These are phyloP conservation scores for Nymphicus hollandicus DNA, from an alignment of 2,113 vertebrate genomes.

Conservation along the genomic window DNA sequence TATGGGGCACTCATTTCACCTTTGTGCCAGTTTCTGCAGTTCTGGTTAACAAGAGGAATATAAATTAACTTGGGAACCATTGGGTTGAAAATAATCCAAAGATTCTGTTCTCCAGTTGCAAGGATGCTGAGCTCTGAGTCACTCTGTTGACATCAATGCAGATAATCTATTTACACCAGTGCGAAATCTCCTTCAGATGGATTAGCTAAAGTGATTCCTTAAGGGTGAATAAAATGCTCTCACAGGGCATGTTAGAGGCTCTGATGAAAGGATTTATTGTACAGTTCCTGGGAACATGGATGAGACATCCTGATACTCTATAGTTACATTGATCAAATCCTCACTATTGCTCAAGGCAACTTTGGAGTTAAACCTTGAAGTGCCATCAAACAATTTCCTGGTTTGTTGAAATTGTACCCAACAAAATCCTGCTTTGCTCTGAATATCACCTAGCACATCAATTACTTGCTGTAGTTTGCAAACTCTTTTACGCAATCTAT, in stretches of 20 bases:
- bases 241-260: background rate
- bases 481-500: background rate
- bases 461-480: background rate
- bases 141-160: background rate
- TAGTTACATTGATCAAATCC: background rate
- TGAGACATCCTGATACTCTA: background rate
- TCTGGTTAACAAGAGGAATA: background rate
- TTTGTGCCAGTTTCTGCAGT: background rate
- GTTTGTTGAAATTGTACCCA: background rate
- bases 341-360: background rate
- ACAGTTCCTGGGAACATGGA: background rate
- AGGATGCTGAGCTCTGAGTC: background rate
- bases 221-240: background rate
- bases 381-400: background rate
- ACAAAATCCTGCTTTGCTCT: background rate
- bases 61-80: background rate
- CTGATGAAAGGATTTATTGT: background rate
- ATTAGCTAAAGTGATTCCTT: background rate
- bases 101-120: background rate
- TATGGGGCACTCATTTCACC: background rate
- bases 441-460: background rate
- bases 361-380: background rate
- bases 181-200: background rate
- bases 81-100: background rate
- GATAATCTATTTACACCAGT: slow-evolving; percentile 2